Base-by-base conservation (phyloP, 2,113 vertebrate species). In the Nycticebus coucang region DNA sequence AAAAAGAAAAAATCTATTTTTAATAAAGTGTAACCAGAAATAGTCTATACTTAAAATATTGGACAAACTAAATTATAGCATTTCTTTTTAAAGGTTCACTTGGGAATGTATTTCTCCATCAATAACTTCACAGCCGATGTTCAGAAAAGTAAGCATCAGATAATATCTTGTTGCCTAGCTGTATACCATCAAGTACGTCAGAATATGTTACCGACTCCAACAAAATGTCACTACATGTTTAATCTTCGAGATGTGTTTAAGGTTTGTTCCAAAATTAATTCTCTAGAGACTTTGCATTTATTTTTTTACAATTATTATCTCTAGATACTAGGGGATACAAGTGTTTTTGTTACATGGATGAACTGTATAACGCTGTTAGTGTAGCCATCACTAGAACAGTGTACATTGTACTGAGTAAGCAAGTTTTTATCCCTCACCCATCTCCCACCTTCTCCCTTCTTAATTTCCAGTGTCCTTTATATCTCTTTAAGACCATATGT, bases 191-290 rank as follows among this genome's bases (percentile, higher is more conserved):
- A 94, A 28, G 77, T 97, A 57, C 95, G 94, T 83, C 96, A 95
- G 79, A 94, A 30, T 30, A 89, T 98, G 97, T 81, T 97, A 37
- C 97, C 98, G 22, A 98, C 97, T 0, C 98, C 98, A 12, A 79
- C 97, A 5, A 98, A 98, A 78, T 98, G 98, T 26, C 98, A 98
- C 74, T 98, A 98, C 35, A 94, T 97, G 2, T 98, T 98, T 74
- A 98, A 98, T 91, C 95, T 97, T 4, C 72, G 97, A 81, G 98
- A 98, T 96, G 45, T 98, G 33, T 98, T 98, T 82, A 98, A 98
- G 98, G 98, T 97, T 30, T 11, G 96, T 37, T 75, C 92, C 68
- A 0, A 90, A 83, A 26, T 28, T 14, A n/a, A 80, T 69, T 79
- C 53, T 19, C 24, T 72, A 5, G 30, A 26, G 26, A 62, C 26